Percentiles rank a stretch among this genome's conserved stretches.
Conservation (phyloP, 2,797 vertebrate genomes). For the Bucorvus abyssinicus region DNA sequence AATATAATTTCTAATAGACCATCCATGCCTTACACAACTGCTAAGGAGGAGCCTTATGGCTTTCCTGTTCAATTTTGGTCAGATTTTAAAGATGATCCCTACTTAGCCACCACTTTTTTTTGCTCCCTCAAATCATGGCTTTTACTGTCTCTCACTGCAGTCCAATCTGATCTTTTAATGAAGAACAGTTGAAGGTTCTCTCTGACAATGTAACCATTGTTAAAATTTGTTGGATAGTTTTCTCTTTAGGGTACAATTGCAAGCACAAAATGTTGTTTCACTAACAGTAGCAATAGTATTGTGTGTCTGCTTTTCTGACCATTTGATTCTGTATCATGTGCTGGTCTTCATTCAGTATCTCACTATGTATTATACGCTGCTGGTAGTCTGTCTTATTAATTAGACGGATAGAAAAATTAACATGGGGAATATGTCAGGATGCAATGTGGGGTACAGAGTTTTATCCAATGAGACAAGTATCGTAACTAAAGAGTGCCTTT, state of each 20-base stretch:
- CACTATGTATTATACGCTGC: not conserved
- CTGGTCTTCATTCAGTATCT: slow-evolving; percentile 2
- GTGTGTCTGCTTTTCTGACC: slow-evolving; percentile 13
- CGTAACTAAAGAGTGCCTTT: slow-evolving; percentile 58
- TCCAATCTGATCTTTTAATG: not conserved
- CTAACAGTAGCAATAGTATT: slow-evolving; percentile 9
- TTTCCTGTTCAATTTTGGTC: not conserved
- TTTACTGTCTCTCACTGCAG: not conserved
- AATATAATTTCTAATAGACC: not conserved
- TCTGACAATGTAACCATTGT: not conserved
- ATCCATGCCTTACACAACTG: slow-evolving; percentile 40
- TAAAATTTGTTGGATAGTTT: not conserved
- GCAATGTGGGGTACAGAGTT: not conserved
- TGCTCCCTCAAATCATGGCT: not conserved
- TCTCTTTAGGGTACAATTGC: slow-evolving; percentile 7
- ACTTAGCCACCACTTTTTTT: not conserved
- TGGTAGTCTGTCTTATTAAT: not conserved
- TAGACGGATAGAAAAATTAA: not conserved
- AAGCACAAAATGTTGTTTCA: slow-evolving; percentile 36
- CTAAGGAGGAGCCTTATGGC: slow-evolving; percentile 4
- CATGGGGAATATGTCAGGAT: not conserved
- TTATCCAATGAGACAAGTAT: not conserved
- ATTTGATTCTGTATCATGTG: not conserved
- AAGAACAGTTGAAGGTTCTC: slow-evolving; percentile 69
- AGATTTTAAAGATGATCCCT: not conserved